phyloP scores from a whole-genome alignment of 2,888 invertebrate species.

The Norana najaformis region DNA sequence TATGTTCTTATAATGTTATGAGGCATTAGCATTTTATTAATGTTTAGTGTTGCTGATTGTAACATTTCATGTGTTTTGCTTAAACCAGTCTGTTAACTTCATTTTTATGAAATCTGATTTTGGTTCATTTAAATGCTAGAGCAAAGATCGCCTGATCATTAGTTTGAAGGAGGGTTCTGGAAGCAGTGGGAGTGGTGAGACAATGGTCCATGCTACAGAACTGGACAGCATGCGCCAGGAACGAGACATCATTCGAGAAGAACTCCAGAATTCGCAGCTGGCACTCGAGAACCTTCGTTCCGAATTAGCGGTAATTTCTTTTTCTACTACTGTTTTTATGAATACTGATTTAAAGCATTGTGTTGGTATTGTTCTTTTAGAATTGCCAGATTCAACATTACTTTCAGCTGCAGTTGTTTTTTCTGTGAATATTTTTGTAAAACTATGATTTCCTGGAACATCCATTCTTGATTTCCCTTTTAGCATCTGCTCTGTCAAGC shows the following conservation, averaged over 20 bases:
- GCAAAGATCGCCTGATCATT: constrained; percentile 71
- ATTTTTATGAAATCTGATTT: background rate
- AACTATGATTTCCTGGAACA: background rate
- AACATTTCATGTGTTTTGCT: background rate
- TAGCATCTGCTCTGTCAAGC: background rate
- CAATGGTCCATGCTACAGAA: constrained; percentile 63
- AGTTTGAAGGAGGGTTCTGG: constrained; percentile 47
- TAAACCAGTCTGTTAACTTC: background rate
- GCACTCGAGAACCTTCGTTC: constrained; percentile 63
- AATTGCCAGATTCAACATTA: background rate
- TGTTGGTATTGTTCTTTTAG: background rate
- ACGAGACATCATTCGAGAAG: constrained; percentile 68
- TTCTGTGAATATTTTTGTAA: background rate
- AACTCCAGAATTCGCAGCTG: constrained; percentile 66
- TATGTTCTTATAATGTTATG: background rate
- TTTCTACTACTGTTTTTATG: background rate
- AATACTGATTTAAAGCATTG: background rate
- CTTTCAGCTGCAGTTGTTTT: background rate
- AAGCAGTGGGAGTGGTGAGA: constrained; percentile 46
- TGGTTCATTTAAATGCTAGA: constrained; percentile 48
- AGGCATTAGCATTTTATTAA: background rate
- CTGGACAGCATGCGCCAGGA: constrained; percentile 70
- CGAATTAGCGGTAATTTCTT: constrained; percentile 64
- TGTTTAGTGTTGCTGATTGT: background rate
- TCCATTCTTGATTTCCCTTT: background rate